Conservation (phyloP, 1,140 invertebrate species). For the Apis dorsata region DNA sequence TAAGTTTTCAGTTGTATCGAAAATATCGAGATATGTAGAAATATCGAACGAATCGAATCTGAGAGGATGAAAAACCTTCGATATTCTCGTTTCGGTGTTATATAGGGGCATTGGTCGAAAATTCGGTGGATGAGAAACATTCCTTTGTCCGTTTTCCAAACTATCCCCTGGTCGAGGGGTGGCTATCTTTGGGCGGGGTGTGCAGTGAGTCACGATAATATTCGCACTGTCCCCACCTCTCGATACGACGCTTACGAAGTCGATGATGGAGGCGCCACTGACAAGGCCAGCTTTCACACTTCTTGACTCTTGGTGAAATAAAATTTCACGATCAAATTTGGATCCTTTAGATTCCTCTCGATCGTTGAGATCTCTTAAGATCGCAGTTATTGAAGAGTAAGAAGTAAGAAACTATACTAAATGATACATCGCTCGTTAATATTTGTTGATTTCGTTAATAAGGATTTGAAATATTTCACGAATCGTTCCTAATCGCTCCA, state of each 20-base stretch:
- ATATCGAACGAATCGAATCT: not conserved
- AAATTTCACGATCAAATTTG: too few relatives aligned
- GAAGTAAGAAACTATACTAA: too few relatives aligned
- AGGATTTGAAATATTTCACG: not conserved
- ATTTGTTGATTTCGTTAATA: too few relatives aligned
- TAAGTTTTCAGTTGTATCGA: too few relatives aligned
- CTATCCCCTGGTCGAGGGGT: not conserved
- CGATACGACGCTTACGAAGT: not conserved
- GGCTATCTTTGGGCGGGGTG: constrained; percentile 20
- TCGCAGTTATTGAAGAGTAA: too few relatives aligned
- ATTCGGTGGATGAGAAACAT: not conserved
- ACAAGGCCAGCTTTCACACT: not conserved
- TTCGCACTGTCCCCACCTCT: constrained; percentile 15
- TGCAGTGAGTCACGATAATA: constrained; percentile 31
- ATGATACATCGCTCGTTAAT: too few relatives aligned
- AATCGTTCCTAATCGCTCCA: not conserved
- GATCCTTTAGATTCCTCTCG: too few relatives aligned
- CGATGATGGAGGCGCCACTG: constrained; percentile 18
- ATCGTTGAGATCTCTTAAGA: too few relatives aligned
- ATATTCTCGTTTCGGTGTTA: constrained; percentile 31
- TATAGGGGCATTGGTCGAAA: constrained; percentile 30
- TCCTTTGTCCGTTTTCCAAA: constrained; percentile 12
- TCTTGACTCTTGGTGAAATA: too few relatives aligned
- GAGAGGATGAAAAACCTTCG: not conserved
- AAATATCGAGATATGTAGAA: too few relatives aligned